Conservation (phyloP, 2,113 vertebrate species). For the Corynorhinus townsendii region DNA sequence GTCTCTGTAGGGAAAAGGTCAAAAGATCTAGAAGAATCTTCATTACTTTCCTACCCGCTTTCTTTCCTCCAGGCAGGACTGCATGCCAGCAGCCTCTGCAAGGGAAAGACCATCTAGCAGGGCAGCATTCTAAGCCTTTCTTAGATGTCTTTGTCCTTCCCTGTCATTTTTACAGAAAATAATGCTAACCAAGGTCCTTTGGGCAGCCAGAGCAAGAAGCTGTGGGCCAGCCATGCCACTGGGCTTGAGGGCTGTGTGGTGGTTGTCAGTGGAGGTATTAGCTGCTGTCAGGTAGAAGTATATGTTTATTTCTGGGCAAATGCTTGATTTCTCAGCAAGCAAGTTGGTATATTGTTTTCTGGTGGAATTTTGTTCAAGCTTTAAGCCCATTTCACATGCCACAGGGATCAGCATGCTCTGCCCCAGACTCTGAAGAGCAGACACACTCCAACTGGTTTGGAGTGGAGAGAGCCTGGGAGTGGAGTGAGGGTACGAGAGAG, state of each 20-base stretch:
- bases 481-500: too few relatives aligned
- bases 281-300: neutral
- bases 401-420: neutral
- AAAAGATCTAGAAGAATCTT: neutral
- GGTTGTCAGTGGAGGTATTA: fast-evolving
- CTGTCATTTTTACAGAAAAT: neutral
- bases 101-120: neutral
- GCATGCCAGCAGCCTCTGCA: too few relatives aligned
- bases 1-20: neutral
- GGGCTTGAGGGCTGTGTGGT: fast-evolving
- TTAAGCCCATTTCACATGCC: neutral
- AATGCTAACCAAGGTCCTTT: neutral
- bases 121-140: neutral
- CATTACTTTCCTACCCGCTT: neutral
- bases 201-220: neutral
- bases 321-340: neutral
- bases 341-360: neutral
- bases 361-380: neutral
- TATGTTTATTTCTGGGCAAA: neutral
- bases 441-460: neutral
- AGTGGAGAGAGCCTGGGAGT: neutral
- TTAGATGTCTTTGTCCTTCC: neutral
- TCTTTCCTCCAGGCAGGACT: neutral
- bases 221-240: fast-evolving
- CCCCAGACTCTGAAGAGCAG: neutral